Conservation (phyloP, 2,797 vertebrate species). For the Siniperca undulata region DNA sequence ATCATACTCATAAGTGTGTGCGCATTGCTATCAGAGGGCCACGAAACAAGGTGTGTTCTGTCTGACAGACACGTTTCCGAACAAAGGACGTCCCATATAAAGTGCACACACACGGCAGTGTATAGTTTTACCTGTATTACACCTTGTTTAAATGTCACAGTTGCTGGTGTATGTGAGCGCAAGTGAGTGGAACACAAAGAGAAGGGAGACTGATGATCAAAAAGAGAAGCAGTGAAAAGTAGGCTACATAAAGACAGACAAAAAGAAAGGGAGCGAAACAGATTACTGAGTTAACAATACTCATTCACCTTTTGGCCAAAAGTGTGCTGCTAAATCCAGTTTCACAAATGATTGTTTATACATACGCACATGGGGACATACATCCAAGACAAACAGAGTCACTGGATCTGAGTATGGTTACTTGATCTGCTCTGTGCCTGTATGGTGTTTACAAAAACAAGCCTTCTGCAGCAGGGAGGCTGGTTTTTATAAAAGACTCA, state of each 20-base stretch:
- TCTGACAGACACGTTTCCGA: constrained; percentile 54
- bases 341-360: neutral
- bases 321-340: neutral
- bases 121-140: constrained; percentile 18
- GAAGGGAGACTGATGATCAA: neutral
- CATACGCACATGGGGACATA: neutral
- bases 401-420: neutral
- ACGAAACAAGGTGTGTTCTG: constrained; percentile 75
- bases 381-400: neutral
- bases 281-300: neutral
- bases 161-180: neutral
- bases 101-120: neutral
- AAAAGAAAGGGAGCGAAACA: neutral
- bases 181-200: neutral
- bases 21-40: constrained; percentile 54
- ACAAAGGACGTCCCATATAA: constrained; percentile 62
- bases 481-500: neutral
- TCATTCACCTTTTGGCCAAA: neutral
- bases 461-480: constrained; percentile 6
- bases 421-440: neutral
- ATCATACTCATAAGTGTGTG: constrained; percentile 21
- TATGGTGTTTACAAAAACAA: neutral
- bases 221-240: neutral
- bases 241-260: neutral
- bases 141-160: neutral